Evolutionary conservation across 92 coral and sea anemone genomes (phyloP).

Genomic region (Isaurus tuberculatus): DNA sequence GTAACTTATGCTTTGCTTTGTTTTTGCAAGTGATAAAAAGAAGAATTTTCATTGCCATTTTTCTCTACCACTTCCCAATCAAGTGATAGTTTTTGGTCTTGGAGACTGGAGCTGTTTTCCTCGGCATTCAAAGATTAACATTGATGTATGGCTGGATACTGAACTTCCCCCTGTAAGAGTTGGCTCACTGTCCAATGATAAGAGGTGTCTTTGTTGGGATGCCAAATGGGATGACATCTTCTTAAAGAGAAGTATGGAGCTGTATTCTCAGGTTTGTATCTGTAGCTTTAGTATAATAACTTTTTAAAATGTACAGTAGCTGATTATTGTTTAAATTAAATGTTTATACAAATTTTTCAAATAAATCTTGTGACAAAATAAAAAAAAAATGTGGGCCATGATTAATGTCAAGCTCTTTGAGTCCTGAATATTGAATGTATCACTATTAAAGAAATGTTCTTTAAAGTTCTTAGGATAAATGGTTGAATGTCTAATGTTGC

Average conservation of each 20-base stretch:
- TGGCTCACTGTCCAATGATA: slow-evolving; percentile 69
- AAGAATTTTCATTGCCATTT: slow-evolving; percentile 81
- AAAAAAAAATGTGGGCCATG: too few species aligned
- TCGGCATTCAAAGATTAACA: slow-evolving; percentile 58
- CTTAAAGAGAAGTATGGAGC: slow-evolving; percentile 61
- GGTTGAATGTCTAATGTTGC: too few species aligned
- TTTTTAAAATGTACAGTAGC: too few species aligned
- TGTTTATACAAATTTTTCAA: too few species aligned
- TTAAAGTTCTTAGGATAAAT: too few species aligned
- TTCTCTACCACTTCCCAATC: slow-evolving; percentile 85
- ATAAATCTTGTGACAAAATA: too few species aligned
- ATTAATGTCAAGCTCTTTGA: too few species aligned
- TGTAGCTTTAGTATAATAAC: neutral
- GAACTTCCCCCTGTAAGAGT: slow-evolving; percentile 76
- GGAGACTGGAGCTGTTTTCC: slow-evolving; percentile 79
- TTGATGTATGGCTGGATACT: slow-evolving; percentile 76
- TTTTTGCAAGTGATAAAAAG: slow-evolving; percentile 58
- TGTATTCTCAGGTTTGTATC: slow-evolving; percentile 72
- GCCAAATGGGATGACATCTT: slow-evolving; percentile 78
- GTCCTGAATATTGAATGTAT: too few species aligned
- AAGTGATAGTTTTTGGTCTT: slow-evolving; percentile 82
- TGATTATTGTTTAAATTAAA: too few species aligned
- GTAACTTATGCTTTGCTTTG: neutral
- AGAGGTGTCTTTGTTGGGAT: slow-evolving; percentile 76
- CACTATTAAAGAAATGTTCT: too few species aligned